Base-by-base conservation (phyloP, 2,113 vertebrate genomes). In the Anoplopoma fimbria region DNA sequence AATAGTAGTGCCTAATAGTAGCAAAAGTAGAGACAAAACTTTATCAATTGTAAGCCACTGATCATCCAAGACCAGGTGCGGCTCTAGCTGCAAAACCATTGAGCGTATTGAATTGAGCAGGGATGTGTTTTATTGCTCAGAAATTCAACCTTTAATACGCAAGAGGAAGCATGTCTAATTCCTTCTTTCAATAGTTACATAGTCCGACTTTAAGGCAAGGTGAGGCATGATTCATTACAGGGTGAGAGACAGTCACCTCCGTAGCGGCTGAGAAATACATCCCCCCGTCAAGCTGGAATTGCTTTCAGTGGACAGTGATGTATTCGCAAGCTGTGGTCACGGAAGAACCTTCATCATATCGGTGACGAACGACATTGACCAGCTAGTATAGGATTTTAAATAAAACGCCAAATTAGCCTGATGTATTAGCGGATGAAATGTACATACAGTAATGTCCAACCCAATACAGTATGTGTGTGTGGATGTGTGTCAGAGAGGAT, bases 301-400 rank as follows among this genome's bases (percentile, higher is more conserved):
- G 72, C 83, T 84, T 78, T 85, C 51, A 76, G 33, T 33, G 68
- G 84, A 88, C 82, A 84, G 79, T 82, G 77, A 88, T 84, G 19
- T 68, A 69, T 84, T 79, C 21, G 21, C 67, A 31, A 45, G 82
- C 71, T 27, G 57, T 25, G 69, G 63, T 82, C 78, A 73, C 13
- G 2, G 62, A 82, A 38, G 49, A 75, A 55, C 69, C 61, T 61
- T 53, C 40, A 31, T 81, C 38, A 73, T 63, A 53, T 33, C 25
- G 31, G 63, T 55, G 63, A 57, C 13, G 1, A 62, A 72, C 12
- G 31, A 68, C 71, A 84, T 29, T 64, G 72, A 84, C 76, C 42
- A 19, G 17, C n/a, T 42, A 0, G 8, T 63, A 77, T 62, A 0
- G 10, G 51, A 77, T 82, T 88, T 91, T 87, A 79, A 89, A 86